Evolutionary conservation across 2,888 invertebrate genomes (phyloP), one percentile per base, ranked within the genome.

Genomic region (Formica aserva): DNA sequence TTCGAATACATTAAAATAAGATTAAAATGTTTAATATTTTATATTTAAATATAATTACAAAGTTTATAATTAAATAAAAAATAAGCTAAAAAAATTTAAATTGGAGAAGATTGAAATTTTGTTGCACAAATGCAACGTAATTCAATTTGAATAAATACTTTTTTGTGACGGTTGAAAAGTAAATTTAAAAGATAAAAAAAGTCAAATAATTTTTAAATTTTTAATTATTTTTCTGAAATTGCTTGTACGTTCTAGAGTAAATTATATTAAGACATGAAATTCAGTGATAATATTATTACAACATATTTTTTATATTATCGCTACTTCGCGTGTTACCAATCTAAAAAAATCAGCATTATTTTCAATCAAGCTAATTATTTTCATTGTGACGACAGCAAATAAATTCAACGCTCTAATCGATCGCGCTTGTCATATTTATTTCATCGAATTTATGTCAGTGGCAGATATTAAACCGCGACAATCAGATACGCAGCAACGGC

Each of bases 401-500:
- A 72, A 72, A 72, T 26, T 57, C 45, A 32, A 57, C 57, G 22
- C 18, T 18, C 29, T 57, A 60, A 88, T 83, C 83, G 82, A 88
- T 82, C 52, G 63, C 18, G 29, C 29, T 41, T 11, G 67, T 63
- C 52, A 48, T 82, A 85, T 82, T 83, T 82, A 69, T 83, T 84
- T 76, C 71, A 67, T 48, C 62, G 62, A 87, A 85, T 72, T 62
- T 84, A 82, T 86, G 82, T 72, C 67, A 74, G 41, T 83, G 84
- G 83, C 89, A 90, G 89, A 88, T 90, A 90, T 84, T 84, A 57
- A 69, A 67, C 80, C 84, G 72, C 60, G 87, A 80, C 84, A 75
- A 72, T 72, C 85, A 87, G 86, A 81, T 83, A 57, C 75, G 67
- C 74, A 78, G 62, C 57, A 26, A 52, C 60, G 48, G 15, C 29